A percentile compares a stretch with the other conserved stretches of the same genome.
Conservation (phyloP, 2,888 invertebrate genomes). For the Caenorhabditis becei region DNA sequence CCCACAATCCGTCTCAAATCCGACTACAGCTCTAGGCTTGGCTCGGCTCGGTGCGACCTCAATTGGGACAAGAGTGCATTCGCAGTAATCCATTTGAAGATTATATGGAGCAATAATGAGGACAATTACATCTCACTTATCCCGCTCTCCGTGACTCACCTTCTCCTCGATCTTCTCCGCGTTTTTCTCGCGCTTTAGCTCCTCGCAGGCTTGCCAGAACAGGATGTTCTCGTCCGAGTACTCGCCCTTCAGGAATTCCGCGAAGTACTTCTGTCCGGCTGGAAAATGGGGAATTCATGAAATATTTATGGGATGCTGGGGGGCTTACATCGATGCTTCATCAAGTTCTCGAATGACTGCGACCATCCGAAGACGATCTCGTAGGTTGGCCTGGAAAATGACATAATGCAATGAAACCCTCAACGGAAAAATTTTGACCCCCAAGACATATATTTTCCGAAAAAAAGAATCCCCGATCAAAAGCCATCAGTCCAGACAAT, state of each 20-base stretch:
- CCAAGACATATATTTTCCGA: no score
- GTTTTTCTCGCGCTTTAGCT: slow-evolving; percentile 89
- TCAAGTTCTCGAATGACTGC: slow-evolving; percentile 81
- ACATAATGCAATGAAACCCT: no score
- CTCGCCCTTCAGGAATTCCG: slow-evolving; percentile 81
- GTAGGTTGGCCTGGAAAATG: slow-evolving; percentile 78
- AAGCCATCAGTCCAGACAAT: background rate
- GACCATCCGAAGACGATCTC: slow-evolving; percentile 81
- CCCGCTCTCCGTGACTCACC: slow-evolving; percentile 32
- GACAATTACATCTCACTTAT: slow-evolving; percentile 16
- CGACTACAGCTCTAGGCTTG: no score
- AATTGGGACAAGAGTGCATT: background rate
- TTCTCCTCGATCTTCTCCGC: slow-evolving; percentile 96
- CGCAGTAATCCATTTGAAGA: background rate
- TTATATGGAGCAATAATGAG: slow-evolving; percentile 6
- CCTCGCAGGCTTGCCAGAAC: slow-evolving; percentile 79
- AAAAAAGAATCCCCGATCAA: no score
- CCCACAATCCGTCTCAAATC: no score
- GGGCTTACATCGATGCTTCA: slow-evolving; percentile 78
- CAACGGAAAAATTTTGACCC: background rate
- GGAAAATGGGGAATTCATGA: slow-evolving; percentile 83
- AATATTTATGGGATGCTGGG: no score
- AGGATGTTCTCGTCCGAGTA: slow-evolving; percentile 81
- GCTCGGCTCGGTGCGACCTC: no score
- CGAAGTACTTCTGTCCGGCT: slow-evolving; percentile 83